Evolutionary conservation across 2,113 vertebrate genomes (phyloP).

Genomic region (human (Homo sapiens)): GRCh38 chr18:55018501-55019000

Average conservation of each 20-base stretch:
- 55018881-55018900: not conserved
- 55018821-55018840: not conserved
- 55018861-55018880: not conserved
- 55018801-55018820: not conserved
- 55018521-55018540: not conserved
- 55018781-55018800: not conserved
- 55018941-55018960: not conserved
- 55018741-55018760: not conserved
- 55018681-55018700: not conserved
- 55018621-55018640: not conserved
- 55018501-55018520: not conserved
- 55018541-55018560: not conserved
- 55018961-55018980: not conserved
- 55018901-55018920: not conserved
- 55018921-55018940: not conserved
- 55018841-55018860: not conserved
- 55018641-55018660: slow-evolving; percentile 3
- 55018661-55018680: not conserved
- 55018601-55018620: not conserved
- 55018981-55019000: not conserved
- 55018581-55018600: not conserved
- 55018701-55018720: not conserved
- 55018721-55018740: not conserved
- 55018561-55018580: not conserved
- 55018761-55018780: not conserved